Evolutionary conservation across 2,113 vertebrate genomes (phyloP).

Genomic region (Ageneiosus marmoratus): DNA sequence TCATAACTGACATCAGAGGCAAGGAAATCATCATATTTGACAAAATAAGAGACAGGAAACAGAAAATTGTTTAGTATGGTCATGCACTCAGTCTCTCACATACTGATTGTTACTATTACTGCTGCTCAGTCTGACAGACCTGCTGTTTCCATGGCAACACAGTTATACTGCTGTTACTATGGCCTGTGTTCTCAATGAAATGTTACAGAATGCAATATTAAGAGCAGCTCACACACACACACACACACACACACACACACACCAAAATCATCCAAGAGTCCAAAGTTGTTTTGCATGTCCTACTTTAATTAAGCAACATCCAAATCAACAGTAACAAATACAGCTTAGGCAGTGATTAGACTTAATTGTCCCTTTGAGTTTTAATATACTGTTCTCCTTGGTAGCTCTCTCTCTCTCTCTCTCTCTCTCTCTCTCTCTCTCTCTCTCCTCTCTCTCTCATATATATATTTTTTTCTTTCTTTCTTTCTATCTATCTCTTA

Average conservation of each 20-base stretch:
- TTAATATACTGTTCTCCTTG: too few relatives aligned
- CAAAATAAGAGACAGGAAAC: constrained; percentile 62
- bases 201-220: constrained; percentile 49
- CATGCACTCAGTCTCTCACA: constrained; percentile 55
- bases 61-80: constrained; percentile 75
- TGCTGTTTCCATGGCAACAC: constrained; percentile 79
- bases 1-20: constrained; percentile 26
- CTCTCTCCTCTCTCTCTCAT: not conserved
- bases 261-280: not conserved
- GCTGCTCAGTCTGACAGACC: constrained; percentile 64
- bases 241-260: constrained; percentile 41
- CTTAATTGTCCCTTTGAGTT: not conserved
- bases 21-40: constrained; percentile 57
- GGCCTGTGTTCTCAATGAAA: constrained; percentile 58
- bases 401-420: too few relatives aligned
- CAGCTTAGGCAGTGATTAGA: not conserved
- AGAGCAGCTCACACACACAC: constrained; percentile 20
- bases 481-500: not conserved
- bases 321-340: constrained; percentile 1
- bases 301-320: constrained; percentile 15
- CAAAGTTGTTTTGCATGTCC: not conserved
- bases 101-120: constrained; percentile 67
- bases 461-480: not conserved
- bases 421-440: too few relatives aligned
- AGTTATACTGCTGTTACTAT: constrained; percentile 70